Base-by-base conservation (phyloP, 2,888 invertebrate species). In the Acanthococcus lagerstroemiae region DNA sequence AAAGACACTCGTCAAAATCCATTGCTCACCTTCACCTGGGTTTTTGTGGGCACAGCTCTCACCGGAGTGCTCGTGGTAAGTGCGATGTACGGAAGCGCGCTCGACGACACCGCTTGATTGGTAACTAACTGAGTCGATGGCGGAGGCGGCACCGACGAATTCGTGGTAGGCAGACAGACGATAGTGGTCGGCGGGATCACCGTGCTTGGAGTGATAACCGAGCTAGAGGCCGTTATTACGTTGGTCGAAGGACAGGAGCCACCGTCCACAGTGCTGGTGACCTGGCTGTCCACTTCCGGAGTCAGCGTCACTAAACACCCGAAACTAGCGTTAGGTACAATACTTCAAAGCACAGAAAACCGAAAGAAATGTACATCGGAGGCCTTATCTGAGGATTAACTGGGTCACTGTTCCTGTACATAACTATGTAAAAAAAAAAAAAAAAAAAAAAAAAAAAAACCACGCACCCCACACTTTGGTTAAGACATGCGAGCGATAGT, bases 291-390 rank as follows among this genome's bases (percentile, higher is more conserved):
- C 72, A 83, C 82, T 75, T 83, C 83, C 5, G 83, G 82, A 1
- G 83, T 83, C 71, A 84, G 75, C 1, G 83, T 83, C 25, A 83
- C 81, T 74, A 69, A 21, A 69, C 70, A n/a, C n/a, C n/a, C n/a
- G n/a, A n/a, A n/a, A n/a, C n/a, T n/a, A n/a, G n/a, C n/a, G n/a
- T n/a, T n/a, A n/a, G n/a, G n/a, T n/a, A n/a, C n/a, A n/a, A n/a
- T n/a, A n/a, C n/a, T n/a, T n/a, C n/a, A n/a, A n/a, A n/a, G n/a
- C n/a, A n/a, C n/a, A n/a, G n/a, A n/a, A n/a, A n/a, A n/a, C n/a
- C n/a, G n/a, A n/a, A n/a, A n/a, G n/a, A n/a, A n/a, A n/a, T n/a
- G n/a, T n/a, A n/a, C n/a, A n/a, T n/a, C n/a, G n/a, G n/a, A n/a
- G n/a, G n/a, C n/a, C n/a, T n/a, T n/a, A n/a, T n/a, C n/a, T n/a